Conservation (phyloP, 2,113 vertebrate genomes). For the Rhea pennata region DNA sequence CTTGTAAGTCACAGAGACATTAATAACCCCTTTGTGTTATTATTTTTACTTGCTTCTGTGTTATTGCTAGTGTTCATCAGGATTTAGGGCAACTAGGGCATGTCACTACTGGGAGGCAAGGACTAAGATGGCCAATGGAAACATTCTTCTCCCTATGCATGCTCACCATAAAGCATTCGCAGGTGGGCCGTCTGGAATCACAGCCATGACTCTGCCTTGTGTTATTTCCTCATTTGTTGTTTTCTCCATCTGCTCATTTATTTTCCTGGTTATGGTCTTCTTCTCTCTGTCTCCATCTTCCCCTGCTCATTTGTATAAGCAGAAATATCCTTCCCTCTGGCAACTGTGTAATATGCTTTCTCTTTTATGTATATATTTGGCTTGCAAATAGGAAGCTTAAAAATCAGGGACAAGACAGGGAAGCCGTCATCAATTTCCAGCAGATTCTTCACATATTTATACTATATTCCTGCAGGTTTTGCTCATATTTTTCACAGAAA, state of each 20-base stretch:
- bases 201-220: conserved; percentile 68
- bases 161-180: conserved; percentile 47
- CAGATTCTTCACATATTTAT: background rate
- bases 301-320: conserved; percentile 61
- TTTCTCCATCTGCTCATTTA: conserved; percentile 71
- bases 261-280: conserved; percentile 60
- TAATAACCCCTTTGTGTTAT: conserved; percentile 18
- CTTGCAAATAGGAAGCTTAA: conserved; percentile 67
- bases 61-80: background rate
- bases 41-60: conserved; percentile 35
- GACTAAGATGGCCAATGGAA: conserved; percentile 41
- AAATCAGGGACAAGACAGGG: conserved; percentile 35
- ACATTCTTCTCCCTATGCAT: conserved; percentile 40
- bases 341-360: conserved; percentile 61
- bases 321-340: conserved; percentile 66
- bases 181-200: conserved; percentile 67
- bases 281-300: conserved; percentile 38
- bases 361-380: conserved; percentile 69
- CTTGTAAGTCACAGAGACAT: background rate
- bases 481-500: background rate
- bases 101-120: conserved; percentile 41
- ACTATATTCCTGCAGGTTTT: conserved; percentile 6
- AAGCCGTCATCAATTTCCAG: conserved; percentile 43
- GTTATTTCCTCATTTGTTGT: conserved; percentile 66
- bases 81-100: conserved; percentile 34